phyloP scores from a whole-genome alignment of 2,797 vertebrate genomes.

The Phyllotis vaccarum region DNA sequence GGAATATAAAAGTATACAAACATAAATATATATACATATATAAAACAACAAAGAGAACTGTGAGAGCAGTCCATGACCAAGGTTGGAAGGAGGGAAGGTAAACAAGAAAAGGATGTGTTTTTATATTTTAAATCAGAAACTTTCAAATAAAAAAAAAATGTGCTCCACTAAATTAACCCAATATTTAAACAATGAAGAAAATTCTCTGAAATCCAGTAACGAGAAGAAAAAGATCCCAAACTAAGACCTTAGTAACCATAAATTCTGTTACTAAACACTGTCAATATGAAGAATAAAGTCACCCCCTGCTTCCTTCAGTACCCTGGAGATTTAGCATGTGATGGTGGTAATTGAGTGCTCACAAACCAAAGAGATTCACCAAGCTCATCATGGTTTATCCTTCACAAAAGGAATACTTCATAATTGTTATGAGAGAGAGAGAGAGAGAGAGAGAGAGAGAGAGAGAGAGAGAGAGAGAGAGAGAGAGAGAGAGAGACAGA shows the following conservation, averaged over 20 bases:
- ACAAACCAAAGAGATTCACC: constrained; percentile 1
- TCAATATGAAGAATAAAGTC: not conserved
- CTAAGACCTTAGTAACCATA: not conserved
- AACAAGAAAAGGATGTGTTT: not conserved
- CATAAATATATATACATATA: not conserved
- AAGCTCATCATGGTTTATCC: not conserved
- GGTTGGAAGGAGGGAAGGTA: not conserved
- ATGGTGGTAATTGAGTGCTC: not conserved
- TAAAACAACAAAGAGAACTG: not conserved
- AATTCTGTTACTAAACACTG: constrained; percentile 8
- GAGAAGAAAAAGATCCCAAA: not conserved
- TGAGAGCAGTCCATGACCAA: too few relatives aligned
- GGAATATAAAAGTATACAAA: not conserved
- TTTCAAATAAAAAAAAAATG: not conserved
- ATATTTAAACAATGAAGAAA: not conserved
- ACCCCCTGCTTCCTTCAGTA: not conserved
- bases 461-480: too few relatives aligned
- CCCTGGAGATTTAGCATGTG: not conserved
- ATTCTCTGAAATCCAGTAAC: constrained; percentile 29
- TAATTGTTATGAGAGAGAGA: not conserved
- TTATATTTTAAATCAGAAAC: not conserved
- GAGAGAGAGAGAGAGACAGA: too few relatives aligned
- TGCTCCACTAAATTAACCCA: not conserved
- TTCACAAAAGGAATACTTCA: not conserved
- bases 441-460: not conserved